Base-by-base conservation (phyloP, 2,113 vertebrate genomes). In the Oceanites oceanicus region DNA sequence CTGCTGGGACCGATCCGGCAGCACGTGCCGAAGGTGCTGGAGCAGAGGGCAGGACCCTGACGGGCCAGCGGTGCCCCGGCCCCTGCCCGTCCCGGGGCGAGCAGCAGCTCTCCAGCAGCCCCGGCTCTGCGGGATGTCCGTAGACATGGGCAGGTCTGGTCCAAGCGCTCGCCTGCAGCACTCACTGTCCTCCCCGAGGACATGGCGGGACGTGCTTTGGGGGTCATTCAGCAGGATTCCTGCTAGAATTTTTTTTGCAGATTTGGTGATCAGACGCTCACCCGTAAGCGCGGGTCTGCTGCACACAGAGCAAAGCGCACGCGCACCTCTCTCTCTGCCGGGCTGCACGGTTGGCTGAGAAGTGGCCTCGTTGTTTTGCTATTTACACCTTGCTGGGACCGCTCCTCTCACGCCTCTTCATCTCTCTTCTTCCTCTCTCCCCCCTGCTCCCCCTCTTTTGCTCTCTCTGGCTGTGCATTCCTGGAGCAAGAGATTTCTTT, bases 61-160 rank as follows among this genome's bases (percentile, higher is more conserved):
- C 1, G 0, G 14, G 16, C 19, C 53, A 38, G 56, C 6, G 1
- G 11, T 50, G 59, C 76, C 21, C 17, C 9, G 5, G 17, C 2
- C 40, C 42, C 59, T 14, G 25, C 53, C 22, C 18, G 38, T 12
- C 47, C 26, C 0, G 3, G 9, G 55, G 52, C 7, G 21, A n/a
- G 23, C 20, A n/a, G 38, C 47, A 53, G 17, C 19, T 45, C 63
- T 36, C 58, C 58, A 14, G 45, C 55, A 9, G 5, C 16, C 30
- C 42, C 2, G 26, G 56, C 22, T 30, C n/a, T 18, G 65, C 1
- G 0, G 50, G 36, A 56, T 1, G 0, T 49, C 71, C n/a, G 56
- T 14, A 9, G 56, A 15, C 32, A 3, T 1, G 3, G 21, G 11
- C 45, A 45, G 23, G 26, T 45, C 63, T 20, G 52, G 8, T 52